Conservation (phyloP, 2,113 vertebrate species). For the Xyliphius kryptos region DNA sequence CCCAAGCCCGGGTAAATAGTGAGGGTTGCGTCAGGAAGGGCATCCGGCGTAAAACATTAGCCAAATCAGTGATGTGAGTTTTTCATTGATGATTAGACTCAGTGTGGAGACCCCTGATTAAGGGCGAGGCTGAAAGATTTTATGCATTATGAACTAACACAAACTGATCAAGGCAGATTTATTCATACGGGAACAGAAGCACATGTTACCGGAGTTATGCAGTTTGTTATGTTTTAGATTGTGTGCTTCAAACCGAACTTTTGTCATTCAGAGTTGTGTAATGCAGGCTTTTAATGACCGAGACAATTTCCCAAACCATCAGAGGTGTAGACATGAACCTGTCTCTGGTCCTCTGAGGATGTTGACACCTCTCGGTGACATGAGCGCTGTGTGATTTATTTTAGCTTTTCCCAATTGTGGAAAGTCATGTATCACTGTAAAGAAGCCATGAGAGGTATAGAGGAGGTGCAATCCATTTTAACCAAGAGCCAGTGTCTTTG, state of each 20-base stretch:
- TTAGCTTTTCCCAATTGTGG: slow-evolving; percentile 15
- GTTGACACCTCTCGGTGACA: slow-evolving; percentile 26
- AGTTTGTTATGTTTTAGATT: neutral
- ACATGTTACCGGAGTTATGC: neutral
- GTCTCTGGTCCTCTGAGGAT: slow-evolving; percentile 12
- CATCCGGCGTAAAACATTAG: no score
- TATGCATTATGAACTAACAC: neutral
- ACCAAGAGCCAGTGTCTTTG: slow-evolving; percentile 18
- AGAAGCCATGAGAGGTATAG: slow-evolving; percentile 9
- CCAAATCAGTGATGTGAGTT: no score
- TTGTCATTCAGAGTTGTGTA: neutral
- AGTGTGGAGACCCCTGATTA: no score
- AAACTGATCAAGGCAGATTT: neutral
- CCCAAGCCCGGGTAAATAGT: no score
- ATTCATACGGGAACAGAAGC: neutral
- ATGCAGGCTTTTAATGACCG: neutral
- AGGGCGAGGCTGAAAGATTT: no score
- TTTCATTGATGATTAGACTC: no score
- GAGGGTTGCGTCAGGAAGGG: no score
- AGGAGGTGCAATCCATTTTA: slow-evolving; percentile 14
- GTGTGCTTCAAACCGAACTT: neutral
- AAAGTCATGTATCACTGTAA: slow-evolving; percentile 38
- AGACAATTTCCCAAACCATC: slow-evolving; percentile 13
- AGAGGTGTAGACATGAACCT: slow-evolving; percentile 13
- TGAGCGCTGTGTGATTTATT: slow-evolving; percentile 35